phyloP scores from a whole-genome alignment of 2,888 invertebrate genomes.

The Leptinotarsa peninsularis region DNA sequence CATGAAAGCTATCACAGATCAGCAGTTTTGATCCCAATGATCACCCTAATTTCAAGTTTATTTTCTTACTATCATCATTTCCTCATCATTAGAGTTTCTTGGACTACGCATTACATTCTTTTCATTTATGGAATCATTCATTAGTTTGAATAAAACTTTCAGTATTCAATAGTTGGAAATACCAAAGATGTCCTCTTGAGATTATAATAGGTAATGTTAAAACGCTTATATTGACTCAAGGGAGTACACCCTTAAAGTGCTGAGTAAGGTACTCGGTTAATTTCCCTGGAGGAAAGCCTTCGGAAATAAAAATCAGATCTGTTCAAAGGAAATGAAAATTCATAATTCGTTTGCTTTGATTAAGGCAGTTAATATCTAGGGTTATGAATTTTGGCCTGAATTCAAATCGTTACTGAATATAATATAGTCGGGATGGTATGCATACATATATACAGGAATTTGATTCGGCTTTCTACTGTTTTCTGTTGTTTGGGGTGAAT shows the following conservation, averaged over 20 bases:
- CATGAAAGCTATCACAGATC: too few relatives aligned
- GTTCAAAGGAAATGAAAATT: conserved; percentile 61
- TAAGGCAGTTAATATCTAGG: conserved; percentile 49
- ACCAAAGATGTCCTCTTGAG: too few relatives aligned
- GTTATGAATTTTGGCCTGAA: conserved; percentile 18
- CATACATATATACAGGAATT: not conserved
- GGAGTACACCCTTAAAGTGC: conserved; percentile 8
- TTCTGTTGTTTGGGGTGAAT: not conserved
- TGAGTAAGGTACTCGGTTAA: conserved; percentile 29
- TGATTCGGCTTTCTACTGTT: not conserved
- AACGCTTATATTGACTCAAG: not conserved
- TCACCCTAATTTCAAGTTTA: too few relatives aligned
- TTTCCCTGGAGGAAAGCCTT: conserved; percentile 58
- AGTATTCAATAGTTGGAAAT: too few relatives aligned
- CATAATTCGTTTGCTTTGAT: conserved; percentile 59
- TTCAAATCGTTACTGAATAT: conserved; percentile 4
- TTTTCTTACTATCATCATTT: too few relatives aligned
- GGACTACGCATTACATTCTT: too few relatives aligned
- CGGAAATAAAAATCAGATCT: conserved; percentile 59
- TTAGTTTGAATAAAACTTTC: too few relatives aligned
- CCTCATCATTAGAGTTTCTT: too few relatives aligned
- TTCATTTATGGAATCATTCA: too few relatives aligned
- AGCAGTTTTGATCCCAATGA: too few relatives aligned
- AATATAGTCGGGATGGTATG: not conserved
- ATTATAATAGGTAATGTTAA: too few relatives aligned